A percentile compares a stretch with the other conserved stretches of the same genome.
Conservation (phyloP, 92 coral and sea anemone species). For the Plumapathes pennacea region DNA sequence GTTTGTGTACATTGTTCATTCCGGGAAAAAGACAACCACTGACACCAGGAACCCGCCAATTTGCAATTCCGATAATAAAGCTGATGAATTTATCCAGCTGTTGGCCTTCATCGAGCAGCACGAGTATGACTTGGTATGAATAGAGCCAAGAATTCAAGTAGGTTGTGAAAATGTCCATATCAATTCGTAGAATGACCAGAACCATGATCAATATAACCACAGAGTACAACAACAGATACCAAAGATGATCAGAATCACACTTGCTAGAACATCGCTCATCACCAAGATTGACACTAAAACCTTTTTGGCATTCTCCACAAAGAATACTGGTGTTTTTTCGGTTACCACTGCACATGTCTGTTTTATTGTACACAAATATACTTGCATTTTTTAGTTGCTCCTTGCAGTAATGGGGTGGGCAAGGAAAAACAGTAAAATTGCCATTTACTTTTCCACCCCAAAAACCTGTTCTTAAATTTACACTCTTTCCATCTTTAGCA, state of each 20-base stretch:
- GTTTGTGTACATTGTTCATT: slow-evolving; percentile 74
- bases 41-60: slow-evolving; percentile 46
- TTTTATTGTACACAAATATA: slow-evolving; percentile 16
- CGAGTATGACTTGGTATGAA: slow-evolving; percentile 74
- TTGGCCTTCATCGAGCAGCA: slow-evolving; percentile 55
- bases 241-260: slow-evolving; percentile 42
- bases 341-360: slow-evolving; percentile 51
- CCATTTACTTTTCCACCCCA: slow-evolving; percentile 70
- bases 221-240: slow-evolving; percentile 59
- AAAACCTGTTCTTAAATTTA: slow-evolving; percentile 67
- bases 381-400: background rate
- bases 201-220: slow-evolving; percentile 46
- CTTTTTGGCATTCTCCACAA: slow-evolving; percentile 70
- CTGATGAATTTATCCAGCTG: slow-evolving; percentile 59
- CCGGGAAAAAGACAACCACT: slow-evolving; percentile 60
- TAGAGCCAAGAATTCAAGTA: slow-evolving; percentile 87
- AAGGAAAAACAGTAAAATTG: slow-evolving; percentile 48
- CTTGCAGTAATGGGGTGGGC: slow-evolving; percentile 65
- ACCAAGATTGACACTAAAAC: slow-evolving; percentile 66
- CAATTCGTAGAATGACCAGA: slow-evolving; percentile 64
- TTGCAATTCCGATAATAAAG: slow-evolving; percentile 70
- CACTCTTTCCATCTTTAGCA: slow-evolving; percentile 37
- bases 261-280: slow-evolving; percentile 38
- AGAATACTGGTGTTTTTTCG: slow-evolving; percentile 51
- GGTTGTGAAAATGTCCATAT: slow-evolving; percentile 75